Evolutionary conservation across 2,888 invertebrate species (phyloP), one percentile per base, ranked within the genome.

Genomic region (Chrysolina haemoptera): DNA sequence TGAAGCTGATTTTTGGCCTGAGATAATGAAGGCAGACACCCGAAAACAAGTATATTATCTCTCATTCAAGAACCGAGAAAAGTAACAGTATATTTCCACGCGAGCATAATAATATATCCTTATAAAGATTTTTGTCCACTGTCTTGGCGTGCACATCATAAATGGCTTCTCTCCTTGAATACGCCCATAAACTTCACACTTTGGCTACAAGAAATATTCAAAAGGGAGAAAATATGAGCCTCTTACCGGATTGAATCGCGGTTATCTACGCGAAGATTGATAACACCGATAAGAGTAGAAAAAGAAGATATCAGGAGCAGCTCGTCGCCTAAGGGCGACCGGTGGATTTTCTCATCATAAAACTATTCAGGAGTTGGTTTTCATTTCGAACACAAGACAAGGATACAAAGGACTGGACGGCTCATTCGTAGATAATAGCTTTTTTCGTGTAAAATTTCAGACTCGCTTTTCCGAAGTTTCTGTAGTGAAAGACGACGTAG

Each of bases 241-340:
- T 48, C 71, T 50, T 50, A 55, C 71, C 62, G 67, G 63, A 59
- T 67, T 71, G 67, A 68, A 71, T 71, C 67, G 71, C 50, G 63
- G 62, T 62, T 62, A 71, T 71, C 67, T 68, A 16, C 14, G 14
- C 48, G n/a, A 63, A 71, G 71, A 71, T 71, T 66, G 71, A 71
- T 71, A 71, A 71, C 71, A 68, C 67, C 67, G 71, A 71, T 71
- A 71, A 68, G 62, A 62, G 62, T 40, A 67, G 50, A 41, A 68
- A 71, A 67, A 62, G 67, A 68, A 71, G 66, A 71, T 71, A 48
- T 53, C 48, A 22, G 62, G 48, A 67, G 67, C 62, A 41, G 67
- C 67, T 68, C 62, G 18, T 66, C 62, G 14, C 69, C 63, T 50
- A 22, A 16, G 69, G 69, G 50, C 63, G 20, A 14, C 22, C 3